A percentile compares a stretch with the other conserved stretches of the same genome.
phyloP scores from a whole-genome alignment of 2,888 invertebrate genomes.

The Aradus depressus region DNA sequence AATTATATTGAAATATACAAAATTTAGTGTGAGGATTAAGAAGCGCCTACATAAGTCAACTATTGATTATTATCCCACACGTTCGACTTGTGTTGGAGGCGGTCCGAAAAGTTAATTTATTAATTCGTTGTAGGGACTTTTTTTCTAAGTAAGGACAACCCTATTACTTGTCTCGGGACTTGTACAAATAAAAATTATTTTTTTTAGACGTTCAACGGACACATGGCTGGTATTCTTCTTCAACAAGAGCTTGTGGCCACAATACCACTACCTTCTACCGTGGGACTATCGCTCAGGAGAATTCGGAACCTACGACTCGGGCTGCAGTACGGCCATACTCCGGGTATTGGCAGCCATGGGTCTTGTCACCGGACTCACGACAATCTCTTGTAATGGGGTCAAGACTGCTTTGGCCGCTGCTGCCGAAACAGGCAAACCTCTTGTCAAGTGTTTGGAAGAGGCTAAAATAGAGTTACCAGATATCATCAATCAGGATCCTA shows the following conservation, averaged over 20 bases:
- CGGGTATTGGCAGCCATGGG: slow-evolving; percentile 59
- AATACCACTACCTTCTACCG: slow-evolving; percentile 67
- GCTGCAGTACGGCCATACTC: slow-evolving; percentile 55
- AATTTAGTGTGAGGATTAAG: too few species aligned
- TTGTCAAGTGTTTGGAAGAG: slow-evolving; percentile 47
- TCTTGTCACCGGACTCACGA: slow-evolving; percentile 50
- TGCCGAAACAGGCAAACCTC: slow-evolving; percentile 44
- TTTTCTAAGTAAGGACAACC: too few species aligned
- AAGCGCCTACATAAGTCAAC: too few species aligned
- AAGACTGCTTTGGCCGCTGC: slow-evolving; percentile 51
- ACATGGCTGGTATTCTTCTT: slow-evolving; percentile 65
- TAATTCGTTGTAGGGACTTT: too few species aligned
- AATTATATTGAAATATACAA: too few species aligned
- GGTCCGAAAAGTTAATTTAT: too few species aligned
- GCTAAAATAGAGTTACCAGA: slow-evolving; percentile 15
- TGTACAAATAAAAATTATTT: not conserved
- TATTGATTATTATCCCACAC: too few species aligned
- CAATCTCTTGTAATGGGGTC: slow-evolving; percentile 50
- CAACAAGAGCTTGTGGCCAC: slow-evolving; percentile 64
- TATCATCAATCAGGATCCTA: slow-evolving; percentile 9
- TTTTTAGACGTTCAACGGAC: slow-evolving; percentile 51
- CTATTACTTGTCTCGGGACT: too few species aligned
- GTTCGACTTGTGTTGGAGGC: too few species aligned
- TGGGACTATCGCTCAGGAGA: slow-evolving; percentile 75
- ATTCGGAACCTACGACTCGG: slow-evolving; percentile 59